Percentiles rank a stretch among this genome's conserved stretches.
phyloP scores from a whole-genome alignment of 2,797 vertebrate species.

The Garrulus glandarius region DNA sequence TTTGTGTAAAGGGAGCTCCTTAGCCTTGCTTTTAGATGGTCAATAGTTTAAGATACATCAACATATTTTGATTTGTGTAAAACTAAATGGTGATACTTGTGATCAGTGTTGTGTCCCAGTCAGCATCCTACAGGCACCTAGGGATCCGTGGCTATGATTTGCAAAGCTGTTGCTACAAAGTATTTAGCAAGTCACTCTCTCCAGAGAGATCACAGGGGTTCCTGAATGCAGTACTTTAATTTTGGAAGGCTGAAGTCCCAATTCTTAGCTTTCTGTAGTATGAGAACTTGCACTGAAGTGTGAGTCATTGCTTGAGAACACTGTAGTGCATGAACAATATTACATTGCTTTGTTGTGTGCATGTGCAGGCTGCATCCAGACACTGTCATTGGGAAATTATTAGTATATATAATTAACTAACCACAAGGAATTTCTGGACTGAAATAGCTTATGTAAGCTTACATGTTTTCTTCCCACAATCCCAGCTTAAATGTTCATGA shows the following conservation, averaged over 20 bases:
- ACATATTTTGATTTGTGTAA: not conserved
- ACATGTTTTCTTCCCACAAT: not conserved
- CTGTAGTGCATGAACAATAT: not conserved
- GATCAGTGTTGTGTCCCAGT: not conserved
- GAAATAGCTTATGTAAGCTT: not conserved
- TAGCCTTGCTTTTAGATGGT: not conserved
- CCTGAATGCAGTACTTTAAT: not conserved
- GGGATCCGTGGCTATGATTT: not conserved
- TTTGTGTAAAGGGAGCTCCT: not conserved
- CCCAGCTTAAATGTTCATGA: not conserved
- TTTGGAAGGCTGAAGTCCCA: not conserved
- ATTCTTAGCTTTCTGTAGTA: not conserved
- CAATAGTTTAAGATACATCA: not conserved
- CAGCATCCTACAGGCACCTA: not conserved
- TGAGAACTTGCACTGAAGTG: not conserved
- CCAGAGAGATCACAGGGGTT: not conserved
- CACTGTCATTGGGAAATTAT: not conserved
- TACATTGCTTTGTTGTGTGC: not conserved
- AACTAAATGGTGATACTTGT: fast-evolving
- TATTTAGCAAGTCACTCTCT: not conserved
- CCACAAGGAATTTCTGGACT: conserved; percentile 9
- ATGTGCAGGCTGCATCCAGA: not conserved
- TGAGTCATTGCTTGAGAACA: not conserved
- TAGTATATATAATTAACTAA: conserved; percentile 17
- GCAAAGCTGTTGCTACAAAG: not conserved